phyloP scores from a whole-genome alignment of 2,888 invertebrate species.

The Microctonus brassicae region DNA sequence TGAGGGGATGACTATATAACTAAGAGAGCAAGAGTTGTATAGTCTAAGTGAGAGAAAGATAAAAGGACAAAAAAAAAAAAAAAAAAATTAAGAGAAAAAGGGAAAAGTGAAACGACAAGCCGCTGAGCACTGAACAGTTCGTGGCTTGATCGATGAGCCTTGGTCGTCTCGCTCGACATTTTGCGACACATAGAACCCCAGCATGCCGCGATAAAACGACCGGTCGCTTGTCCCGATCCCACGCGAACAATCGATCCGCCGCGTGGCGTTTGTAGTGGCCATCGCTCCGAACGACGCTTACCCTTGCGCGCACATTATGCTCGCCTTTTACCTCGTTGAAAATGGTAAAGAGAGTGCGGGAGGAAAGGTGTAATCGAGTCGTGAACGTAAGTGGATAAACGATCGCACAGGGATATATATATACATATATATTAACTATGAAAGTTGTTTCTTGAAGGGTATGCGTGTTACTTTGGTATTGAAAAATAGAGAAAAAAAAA shows the following conservation, averaged over 20 bases:
- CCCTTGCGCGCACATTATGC: conserved; percentile 32
- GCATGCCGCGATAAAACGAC: conserved; percentile 35
- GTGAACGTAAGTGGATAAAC: conserved; percentile 46
- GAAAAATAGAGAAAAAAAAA: not conserved
- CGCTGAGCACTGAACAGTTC: conserved; percentile 1
- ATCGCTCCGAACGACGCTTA: not conserved
- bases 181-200: conserved; percentile 17
- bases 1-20: no score
- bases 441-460: conserved; percentile 10
- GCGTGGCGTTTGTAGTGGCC: conserved; percentile 11
- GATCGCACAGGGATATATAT: conserved; percentile 23
- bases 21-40: no score
- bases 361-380: conserved; percentile 27
- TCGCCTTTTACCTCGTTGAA: conserved; percentile 35
- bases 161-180: conserved; percentile 22
- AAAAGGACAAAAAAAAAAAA: not conserved
- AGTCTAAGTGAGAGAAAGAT: not conserved
- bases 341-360: conserved; percentile 17
- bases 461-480: conserved; percentile 16
- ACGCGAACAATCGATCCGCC: conserved; percentile 52
- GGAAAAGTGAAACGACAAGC: not conserved
- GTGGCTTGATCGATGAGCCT: conserved; percentile 30
- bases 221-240: conserved; percentile 46
- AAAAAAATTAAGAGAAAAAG: not conserved
- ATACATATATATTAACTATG: not conserved